Evolutionary conservation across 2,113 vertebrate species (phyloP).

Genomic region (Scartelaos histophorus): DNA sequence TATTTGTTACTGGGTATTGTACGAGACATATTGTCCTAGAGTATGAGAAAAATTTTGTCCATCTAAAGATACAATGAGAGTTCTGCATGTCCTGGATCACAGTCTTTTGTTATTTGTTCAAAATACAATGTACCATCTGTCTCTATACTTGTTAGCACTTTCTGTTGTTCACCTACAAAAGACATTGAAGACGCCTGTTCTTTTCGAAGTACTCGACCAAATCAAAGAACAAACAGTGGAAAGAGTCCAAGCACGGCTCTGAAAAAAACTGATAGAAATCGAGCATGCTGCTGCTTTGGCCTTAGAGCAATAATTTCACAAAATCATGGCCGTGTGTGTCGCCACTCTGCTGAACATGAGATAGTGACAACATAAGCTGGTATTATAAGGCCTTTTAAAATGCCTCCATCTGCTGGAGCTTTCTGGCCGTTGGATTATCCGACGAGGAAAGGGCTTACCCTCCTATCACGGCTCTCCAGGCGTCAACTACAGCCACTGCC

Average conservation of each 20-base stretch:
- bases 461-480: slow-evolving; percentile 67
- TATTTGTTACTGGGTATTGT: neutral
- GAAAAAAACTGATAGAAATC: slow-evolving; percentile 32
- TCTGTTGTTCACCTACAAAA: neutral
- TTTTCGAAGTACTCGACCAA: neutral
- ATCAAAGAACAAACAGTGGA: slow-evolving; percentile 16
- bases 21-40: neutral
- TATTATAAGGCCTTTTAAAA: slow-evolving; percentile 76
- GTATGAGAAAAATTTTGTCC: slow-evolving; percentile 24
- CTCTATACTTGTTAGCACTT: slow-evolving; percentile 9
- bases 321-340: slow-evolving; percentile 59
- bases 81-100: slow-evolving; percentile 31
- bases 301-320: slow-evolving; percentile 45
- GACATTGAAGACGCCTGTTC: slow-evolving; percentile 4
- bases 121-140: slow-evolving; percentile 23
- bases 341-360: slow-evolving; percentile 63
- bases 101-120: slow-evolving; percentile 37
- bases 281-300: slow-evolving; percentile 35
- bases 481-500: slow-evolving; percentile 56
- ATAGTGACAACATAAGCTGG: slow-evolving; percentile 79
- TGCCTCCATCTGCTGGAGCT: slow-evolving; percentile 78
- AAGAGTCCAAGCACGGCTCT: slow-evolving; percentile 5
- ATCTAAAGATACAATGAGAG: slow-evolving; percentile 30
- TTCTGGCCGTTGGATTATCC: slow-evolving; percentile 77
- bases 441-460: slow-evolving; percentile 76